A percentile compares a stretch with the other conserved stretches of the same genome.
Conservation (phyloP, 1,140 invertebrate genomes). For the Aplysia californica region DNA sequence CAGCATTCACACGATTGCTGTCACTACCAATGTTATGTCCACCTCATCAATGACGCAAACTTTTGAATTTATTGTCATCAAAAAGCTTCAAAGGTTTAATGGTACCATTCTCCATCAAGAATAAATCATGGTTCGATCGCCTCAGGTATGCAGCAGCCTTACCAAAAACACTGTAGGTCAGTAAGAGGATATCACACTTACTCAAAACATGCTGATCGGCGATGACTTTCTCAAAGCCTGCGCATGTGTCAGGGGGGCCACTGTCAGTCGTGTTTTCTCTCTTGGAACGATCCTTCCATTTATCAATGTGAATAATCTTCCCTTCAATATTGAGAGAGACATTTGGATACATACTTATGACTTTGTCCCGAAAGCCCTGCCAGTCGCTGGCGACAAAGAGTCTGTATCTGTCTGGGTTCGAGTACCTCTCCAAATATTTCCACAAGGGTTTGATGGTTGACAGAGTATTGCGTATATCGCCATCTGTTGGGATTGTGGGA, state of each 20-base stretch:
- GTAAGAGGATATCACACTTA: conserved; percentile 40
- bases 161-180: conserved; percentile 46
- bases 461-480: conserved; percentile 36
- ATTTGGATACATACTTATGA: conserved; percentile 29
- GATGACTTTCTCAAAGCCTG: conserved; percentile 41
- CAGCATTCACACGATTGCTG: too few species aligned
- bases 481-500: conserved; percentile 42
- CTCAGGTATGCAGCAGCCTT: conserved; percentile 39
- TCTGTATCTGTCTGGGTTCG: conserved; percentile 31
- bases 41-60: too few species aligned
- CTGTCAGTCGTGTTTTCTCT: background rate
- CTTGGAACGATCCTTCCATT: background rate
- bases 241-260: conserved; percentile 29
- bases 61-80: conserved; percentile 30
- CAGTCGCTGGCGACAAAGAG: conserved; percentile 48
- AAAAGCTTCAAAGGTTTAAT: conserved; percentile 35
- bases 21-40: too few species aligned
- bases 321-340: conserved; percentile 36
- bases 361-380: conserved; percentile 34
- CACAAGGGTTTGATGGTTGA: conserved; percentile 34
- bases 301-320: conserved; percentile 43
- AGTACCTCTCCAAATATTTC: conserved; percentile 37
- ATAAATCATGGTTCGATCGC: conserved; percentile 39
- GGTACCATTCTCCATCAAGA: conserved; percentile 36
- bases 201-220: conserved; percentile 43